Evolutionary conservation across 2,797 vertebrate genomes (phyloP), one percentile per base, ranked within the genome.

Genomic region (Steatocranus sp.): DNA sequence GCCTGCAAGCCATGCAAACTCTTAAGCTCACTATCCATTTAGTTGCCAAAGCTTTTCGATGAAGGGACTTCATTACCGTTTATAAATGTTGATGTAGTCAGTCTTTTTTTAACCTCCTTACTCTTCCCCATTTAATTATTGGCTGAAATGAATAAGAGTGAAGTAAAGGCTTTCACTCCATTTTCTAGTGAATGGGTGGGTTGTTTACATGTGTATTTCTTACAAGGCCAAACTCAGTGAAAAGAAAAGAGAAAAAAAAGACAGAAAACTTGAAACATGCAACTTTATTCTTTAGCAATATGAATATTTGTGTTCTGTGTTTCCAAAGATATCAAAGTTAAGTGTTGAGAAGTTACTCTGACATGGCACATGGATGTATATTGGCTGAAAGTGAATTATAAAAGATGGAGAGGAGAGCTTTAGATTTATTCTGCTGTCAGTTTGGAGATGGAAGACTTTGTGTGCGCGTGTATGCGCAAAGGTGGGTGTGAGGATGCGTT

Each of bases 351-450:
- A 30, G 75, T 83, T 90, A 51, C 43, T 90, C 54, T 91, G 87
- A 90, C 83, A 58, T 74, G 83, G 84, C 82, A 83, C 84, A 86
- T 48, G 79, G 88, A 86, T 80, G 83, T 83, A 82, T 85, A 86
- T 43, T 79, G 82, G 79, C 73, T 85, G 78, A 93, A 93, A 89
- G 81, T 84, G 90, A 92, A 83, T 93, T 89, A 89, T 92, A 87
- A 87, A 87, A 88, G 88, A 91, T 83, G 63, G 87, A 86, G 76
- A 79, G 85, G 83, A 58, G 82, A 81, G 74, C 90, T 93, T 91
- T 88, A 86, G 88, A 94, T 95, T 92, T 90, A 93, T 94, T 94
- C 86, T 85, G 85, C 93, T 94, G 94, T 95, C 92, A 89, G 84
- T 83, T 90, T n/a, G 14, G 81, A 78, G 61, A 75, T 84, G 83